Evolutionary conservation across 2,888 invertebrate genomes (phyloP).

Genomic region (Tetrapedia diversipes): DNA sequence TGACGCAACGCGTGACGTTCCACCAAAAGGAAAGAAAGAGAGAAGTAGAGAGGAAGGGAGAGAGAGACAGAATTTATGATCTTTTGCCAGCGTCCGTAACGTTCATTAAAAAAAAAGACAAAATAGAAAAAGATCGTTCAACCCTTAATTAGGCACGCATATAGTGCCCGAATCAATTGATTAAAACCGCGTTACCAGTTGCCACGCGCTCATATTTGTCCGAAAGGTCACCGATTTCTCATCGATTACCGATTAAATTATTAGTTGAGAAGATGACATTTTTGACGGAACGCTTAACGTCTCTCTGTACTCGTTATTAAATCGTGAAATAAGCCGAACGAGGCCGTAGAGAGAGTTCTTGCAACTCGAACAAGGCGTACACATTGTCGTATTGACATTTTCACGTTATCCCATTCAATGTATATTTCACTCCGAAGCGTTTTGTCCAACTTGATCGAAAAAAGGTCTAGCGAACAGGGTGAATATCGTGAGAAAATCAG

Average conservation of each 20-base stretch:
- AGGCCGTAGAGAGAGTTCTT: neutral
- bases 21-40: neutral
- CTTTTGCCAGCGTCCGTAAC: neutral
- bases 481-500: too few relatives aligned
- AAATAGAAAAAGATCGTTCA: too few relatives aligned
- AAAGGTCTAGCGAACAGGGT: too few relatives aligned
- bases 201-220: conserved; percentile 50
- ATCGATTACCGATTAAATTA: conserved; percentile 64
- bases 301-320: neutral
- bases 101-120: conserved; percentile 26
- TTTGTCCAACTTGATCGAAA: neutral
- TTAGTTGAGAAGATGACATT: conserved; percentile 61
- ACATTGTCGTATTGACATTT: conserved; percentile 21
- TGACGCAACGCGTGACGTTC: conserved; percentile 21
- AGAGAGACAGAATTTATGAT: neutral
- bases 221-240: conserved; percentile 69
- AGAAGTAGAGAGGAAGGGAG: neutral
- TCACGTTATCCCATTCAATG: neutral
- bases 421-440: neutral
- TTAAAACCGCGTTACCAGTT: conserved; percentile 26
- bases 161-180: conserved; percentile 2
- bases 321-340: conserved; percentile 6
- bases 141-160: neutral
- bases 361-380: neutral
- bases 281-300: conserved; percentile 34